These are phyloP conservation scores for Lycia hirtaria DNA, from an alignment of 2,888 invertebrate species.

Conservation along the genomic window DNA sequence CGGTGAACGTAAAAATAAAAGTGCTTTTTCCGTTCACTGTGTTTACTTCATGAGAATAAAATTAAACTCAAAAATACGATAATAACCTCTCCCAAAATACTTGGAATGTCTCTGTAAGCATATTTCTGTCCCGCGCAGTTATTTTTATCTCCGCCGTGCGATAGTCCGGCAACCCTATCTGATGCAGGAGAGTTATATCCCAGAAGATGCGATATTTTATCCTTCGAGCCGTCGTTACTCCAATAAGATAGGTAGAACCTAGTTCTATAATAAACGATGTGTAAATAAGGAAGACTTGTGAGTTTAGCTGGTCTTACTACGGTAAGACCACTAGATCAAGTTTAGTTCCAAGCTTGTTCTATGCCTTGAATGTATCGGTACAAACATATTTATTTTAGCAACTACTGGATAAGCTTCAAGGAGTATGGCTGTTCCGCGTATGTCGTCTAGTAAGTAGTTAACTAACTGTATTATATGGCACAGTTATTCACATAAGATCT, in stretches of 20 bases:
- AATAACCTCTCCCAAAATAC: conserved; percentile 17
- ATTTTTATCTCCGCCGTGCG: conserved; percentile 28
- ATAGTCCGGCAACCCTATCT: conserved; percentile 49
- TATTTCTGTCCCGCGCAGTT: conserved; percentile 29
- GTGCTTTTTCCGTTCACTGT: too few species aligned
- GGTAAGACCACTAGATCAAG: too few species aligned
- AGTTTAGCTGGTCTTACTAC: neutral
- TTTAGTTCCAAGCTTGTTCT: too few species aligned
- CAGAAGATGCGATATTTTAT: conserved; percentile 29
- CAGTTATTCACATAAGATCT: too few species aligned
- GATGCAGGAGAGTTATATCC: conserved; percentile 62
- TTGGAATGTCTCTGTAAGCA: neutral
- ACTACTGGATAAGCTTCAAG: too few species aligned
- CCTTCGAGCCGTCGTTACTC: conserved; percentile 22
- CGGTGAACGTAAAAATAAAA: too few species aligned
- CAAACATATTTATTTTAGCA: too few species aligned
- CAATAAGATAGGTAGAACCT: conserved; percentile 6
- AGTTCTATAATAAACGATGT: conserved; percentile 14
- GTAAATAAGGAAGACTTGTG: conserved; percentile 15
- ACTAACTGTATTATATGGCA: too few species aligned
- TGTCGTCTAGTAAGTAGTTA: too few species aligned
- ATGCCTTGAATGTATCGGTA: too few species aligned
- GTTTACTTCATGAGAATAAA: conserved; percentile 15
- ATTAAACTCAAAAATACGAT: neutral
- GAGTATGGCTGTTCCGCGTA: too few species aligned